These are phyloP conservation scores for Colletes latitarsis DNA, from an alignment of 1,140 invertebrate genomes.

Conservation along the genomic window DNA sequence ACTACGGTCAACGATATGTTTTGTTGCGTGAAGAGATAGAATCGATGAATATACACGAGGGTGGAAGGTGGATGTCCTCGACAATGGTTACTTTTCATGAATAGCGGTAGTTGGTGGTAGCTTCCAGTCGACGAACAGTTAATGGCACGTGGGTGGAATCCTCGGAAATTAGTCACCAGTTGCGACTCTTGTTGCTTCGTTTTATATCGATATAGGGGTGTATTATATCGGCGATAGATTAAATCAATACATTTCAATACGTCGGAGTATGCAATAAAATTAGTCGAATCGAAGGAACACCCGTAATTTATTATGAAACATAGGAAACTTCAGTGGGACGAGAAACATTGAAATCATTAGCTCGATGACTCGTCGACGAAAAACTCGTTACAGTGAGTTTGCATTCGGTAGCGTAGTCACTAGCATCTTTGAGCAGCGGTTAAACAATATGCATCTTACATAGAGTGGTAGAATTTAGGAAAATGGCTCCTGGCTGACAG, in stretches of 20 bases:
- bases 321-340: too few species aligned
- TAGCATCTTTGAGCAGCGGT: too few species aligned
- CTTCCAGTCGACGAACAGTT: slow-evolving; percentile 5
- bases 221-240: too few species aligned
- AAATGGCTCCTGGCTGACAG: too few species aligned
- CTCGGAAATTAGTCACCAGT: slow-evolving; percentile 6
- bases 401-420: too few species aligned
- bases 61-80: not conserved
- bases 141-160: slow-evolving; percentile 35
- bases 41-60: not conserved
- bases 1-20: slow-evolving; percentile 26
- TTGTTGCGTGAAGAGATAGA: not conserved
- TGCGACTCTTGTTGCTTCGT: not conserved
- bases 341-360: too few species aligned
- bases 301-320: too few species aligned
- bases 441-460: too few species aligned
- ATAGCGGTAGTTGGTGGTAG: not conserved
- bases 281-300: too few species aligned
- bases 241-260: not conserved
- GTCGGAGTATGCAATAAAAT: not conserved
- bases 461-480: too few species aligned
- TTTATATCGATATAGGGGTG: not conserved
- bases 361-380: too few species aligned
- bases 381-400: too few species aligned
- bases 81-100: slow-evolving; percentile 6